Evolutionary conservation across 1,140 invertebrate genomes (phyloP).

Genomic region (Linepithema humile): DNA sequence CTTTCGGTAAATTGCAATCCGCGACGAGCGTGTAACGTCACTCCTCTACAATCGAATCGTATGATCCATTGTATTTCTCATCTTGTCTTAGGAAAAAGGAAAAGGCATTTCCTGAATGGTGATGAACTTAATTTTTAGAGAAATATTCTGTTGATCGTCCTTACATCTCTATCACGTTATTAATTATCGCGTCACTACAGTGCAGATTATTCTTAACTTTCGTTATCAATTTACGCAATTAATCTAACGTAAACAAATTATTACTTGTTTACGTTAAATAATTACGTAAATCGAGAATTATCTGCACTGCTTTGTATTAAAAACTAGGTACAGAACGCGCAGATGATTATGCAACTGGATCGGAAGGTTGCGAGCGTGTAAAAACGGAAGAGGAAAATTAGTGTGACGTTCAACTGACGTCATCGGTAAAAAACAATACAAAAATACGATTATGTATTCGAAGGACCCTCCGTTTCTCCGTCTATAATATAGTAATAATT

Average conservation of each 20-base stretch:
- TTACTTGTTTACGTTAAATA: slow-evolving; percentile 43
- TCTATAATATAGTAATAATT: slow-evolving; percentile 66
- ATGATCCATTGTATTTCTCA: neutral
- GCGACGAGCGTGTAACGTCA: slow-evolving; percentile 34
- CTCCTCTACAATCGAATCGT: slow-evolving; percentile 2
- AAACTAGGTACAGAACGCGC: neutral
- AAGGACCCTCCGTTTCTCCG: slow-evolving; percentile 69
- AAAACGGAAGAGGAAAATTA: slow-evolving; percentile 75
- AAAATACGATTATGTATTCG: slow-evolving; percentile 76
- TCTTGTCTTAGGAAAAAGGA: neutral
- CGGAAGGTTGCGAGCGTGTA: slow-evolving; percentile 39
- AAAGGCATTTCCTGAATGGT: neutral
- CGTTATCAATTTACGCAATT: no score
- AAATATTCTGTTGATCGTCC: neutral
- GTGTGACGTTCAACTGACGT: slow-evolving; percentile 35
- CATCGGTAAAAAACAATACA: slow-evolving; percentile 78
- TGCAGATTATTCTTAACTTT: slow-evolving; percentile 12
- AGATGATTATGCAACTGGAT: slow-evolving; percentile 15
- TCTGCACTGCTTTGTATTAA: neutral
- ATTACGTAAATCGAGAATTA: neutral
- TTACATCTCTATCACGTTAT: neutral
- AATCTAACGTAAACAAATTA: no score
- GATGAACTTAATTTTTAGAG: neutral
- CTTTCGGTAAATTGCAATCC: slow-evolving; percentile 61
- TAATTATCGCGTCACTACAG: no score